Percentiles rank a stretch among this genome's conserved stretches.
Conservation (phyloP, 2,888 invertebrate species). For the Eremobia ochroleuca region DNA sequence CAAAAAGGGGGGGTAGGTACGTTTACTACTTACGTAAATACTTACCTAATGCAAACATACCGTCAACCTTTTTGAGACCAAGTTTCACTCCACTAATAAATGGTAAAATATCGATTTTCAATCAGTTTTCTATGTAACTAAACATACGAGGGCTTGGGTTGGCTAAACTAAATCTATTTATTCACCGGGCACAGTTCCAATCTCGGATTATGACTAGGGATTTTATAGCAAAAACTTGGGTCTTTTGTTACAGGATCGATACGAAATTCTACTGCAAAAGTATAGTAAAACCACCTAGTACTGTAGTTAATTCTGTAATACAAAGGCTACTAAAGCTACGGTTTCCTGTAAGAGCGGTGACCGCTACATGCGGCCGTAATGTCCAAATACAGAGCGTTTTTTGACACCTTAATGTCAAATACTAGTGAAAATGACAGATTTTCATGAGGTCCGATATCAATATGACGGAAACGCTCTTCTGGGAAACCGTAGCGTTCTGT, state of each 20-base stretch:
- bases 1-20: neutral
- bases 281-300: neutral
- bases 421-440: neutral
- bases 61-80: neutral
- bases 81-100: neutral
- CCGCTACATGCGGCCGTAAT: neutral
- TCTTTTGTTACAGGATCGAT: conserved; percentile 20
- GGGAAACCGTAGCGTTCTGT: neutral
- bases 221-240: conserved; percentile 14
- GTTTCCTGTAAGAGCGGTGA: neutral
- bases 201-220: conserved; percentile 22
- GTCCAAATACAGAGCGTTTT: neutral
- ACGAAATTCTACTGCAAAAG: neutral
- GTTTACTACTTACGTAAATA: neutral
- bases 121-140: neutral
- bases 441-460: neutral
- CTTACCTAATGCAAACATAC: neutral
- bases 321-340: neutral
- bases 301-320: neutral
- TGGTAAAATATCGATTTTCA: neutral
- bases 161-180: conserved; percentile 29
- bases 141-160: neutral
- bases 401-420: neutral
- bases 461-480: neutral
- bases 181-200: conserved; percentile 44